Evolutionary conservation across 2,797 vertebrate species (phyloP), one percentile per base, ranked within the genome.

Genomic region (Bradypodion pumilum): DNA sequence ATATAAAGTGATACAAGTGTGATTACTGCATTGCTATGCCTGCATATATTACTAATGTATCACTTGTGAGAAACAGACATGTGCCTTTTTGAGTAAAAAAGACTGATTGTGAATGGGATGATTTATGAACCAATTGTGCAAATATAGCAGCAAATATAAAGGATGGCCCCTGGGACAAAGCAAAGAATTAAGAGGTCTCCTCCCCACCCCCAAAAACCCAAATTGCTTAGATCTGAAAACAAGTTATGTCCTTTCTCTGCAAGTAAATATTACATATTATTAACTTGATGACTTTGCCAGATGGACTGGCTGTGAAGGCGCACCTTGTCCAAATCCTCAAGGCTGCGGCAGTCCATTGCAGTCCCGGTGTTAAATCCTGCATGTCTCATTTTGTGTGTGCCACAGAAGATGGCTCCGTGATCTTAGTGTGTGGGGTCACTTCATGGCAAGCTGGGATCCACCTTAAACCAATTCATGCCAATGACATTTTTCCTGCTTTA

Each of bases 101-200:
- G 44, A 65, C 23, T 25, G 21, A 59, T 77, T 77, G 42, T 44
- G 63, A 77, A 13, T 23, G 29, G 12, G 42, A 35, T 32, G 63
- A 70, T 69, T 69, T 83, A 60, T 69, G 35, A 69, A 83, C 73
- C 12, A 66, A 76, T 42, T 56, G 12, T n/a, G 66, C 74, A 59
- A n/a, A 6, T 35, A 77, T 16, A 77, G 23, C 16, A 23, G 21
- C 46, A 60, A 65, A 77, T 40, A 77, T 40, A 77, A 70, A 83
- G 63, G 46, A 29, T 56, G 49, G 4, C 66, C 15, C 73, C 13
- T 12, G 13, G 59, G 27, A 46, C 19, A 52, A 62, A 68, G 44
- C 56, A 44, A 82, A 49, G 40, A 76, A 76, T 76, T 56, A 56
- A 83, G 63, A 56, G 46, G 63, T 56, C 27, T 3, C 13, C 46